These are phyloP conservation scores for Colinus virginianus DNA, from an alignment of 2,113 vertebrate genomes.

Conservation along the genomic window DNA sequence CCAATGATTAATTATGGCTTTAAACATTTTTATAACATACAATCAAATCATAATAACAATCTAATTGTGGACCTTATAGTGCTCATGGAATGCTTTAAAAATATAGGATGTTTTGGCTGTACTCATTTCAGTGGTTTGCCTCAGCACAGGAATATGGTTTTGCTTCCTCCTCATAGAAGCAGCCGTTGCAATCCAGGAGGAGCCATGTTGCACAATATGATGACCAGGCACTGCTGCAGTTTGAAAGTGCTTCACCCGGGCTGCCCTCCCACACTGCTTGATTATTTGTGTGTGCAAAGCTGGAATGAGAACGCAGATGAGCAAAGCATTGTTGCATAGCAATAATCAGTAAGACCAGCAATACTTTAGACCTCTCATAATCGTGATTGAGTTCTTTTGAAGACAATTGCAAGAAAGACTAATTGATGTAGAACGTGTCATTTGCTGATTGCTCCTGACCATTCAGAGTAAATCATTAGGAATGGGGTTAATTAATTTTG, in stretches of 20 bases:
- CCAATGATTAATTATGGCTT: not conserved
- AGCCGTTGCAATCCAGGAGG: rapidly evolving
- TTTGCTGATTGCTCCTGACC: constrained; percentile 8
- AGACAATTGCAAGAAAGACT: constrained; percentile 26
- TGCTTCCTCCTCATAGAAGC: not conserved
- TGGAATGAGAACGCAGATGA: constrained; percentile 4
- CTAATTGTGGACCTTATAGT: not conserved
- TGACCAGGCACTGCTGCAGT: not conserved
- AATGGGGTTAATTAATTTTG: constrained; percentile 40
- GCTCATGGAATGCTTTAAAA: not conserved
- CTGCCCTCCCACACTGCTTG: not conserved
- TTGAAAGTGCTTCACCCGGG: not conserved
- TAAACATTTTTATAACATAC: not conserved
- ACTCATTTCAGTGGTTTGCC: rapidly evolving
- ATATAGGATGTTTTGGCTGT: not conserved
- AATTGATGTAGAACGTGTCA: constrained; percentile 43
- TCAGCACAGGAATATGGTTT: not conserved
- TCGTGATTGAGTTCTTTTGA: constrained; percentile 49
- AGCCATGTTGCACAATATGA: not conserved
- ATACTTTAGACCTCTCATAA: constrained; percentile 41
- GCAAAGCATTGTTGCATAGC: constrained; percentile 46
- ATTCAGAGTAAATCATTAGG: not conserved
- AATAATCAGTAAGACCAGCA: constrained; percentile 50
- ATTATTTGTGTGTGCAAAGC: constrained; percentile 29
- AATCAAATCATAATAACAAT: not conserved